Percentiles rank a stretch among this genome's conserved stretches.
Conservation (phyloP, 2,888 invertebrate genomes). For the Trypoxylon attenuatum region DNA sequence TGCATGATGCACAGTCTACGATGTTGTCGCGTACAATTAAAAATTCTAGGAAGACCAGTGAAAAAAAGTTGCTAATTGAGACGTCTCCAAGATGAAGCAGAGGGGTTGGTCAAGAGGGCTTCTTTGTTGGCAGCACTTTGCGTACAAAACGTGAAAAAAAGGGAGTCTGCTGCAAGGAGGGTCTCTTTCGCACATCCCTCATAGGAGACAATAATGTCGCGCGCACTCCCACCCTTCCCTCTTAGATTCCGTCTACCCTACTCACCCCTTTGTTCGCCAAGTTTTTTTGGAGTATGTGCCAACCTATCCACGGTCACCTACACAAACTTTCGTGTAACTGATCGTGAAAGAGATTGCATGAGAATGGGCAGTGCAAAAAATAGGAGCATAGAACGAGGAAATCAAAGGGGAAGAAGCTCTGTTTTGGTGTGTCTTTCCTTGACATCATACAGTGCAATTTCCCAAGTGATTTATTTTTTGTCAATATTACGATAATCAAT, state of each 20-base stretch:
- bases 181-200: slow-evolving; percentile 49
- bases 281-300: slow-evolving; percentile 27
- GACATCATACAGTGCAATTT: too few relatives aligned
- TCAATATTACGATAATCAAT: too few relatives aligned
- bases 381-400: slow-evolving; percentile 18
- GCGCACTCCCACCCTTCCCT: slow-evolving; percentile 34
- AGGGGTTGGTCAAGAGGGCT: slow-evolving; percentile 32
- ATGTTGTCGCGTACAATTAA: too few relatives aligned
- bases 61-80: slow-evolving; percentile 15
- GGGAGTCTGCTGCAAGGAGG: slow-evolving; percentile 35
- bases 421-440: not conserved
- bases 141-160: slow-evolving; percentile 33
- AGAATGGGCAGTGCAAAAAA: slow-evolving; percentile 45
- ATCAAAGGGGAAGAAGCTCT: slow-evolving; percentile 2
- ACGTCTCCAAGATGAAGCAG: not conserved
- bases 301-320: slow-evolving; percentile 17
- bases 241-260: slow-evolving; percentile 28
- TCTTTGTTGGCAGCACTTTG: slow-evolving; percentile 47
- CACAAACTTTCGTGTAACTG: slow-evolving; percentile 13
- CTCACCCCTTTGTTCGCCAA: slow-evolving; percentile 30
- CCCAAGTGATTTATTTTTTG: too few relatives aligned
- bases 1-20: too few relatives aligned
- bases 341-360: slow-evolving; percentile 37
- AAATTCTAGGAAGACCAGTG: not conserved
- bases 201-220: slow-evolving; percentile 59